Evolutionary conservation across 2,113 vertebrate species (phyloP).

Genomic region (Spermophilus dauricus): DNA sequence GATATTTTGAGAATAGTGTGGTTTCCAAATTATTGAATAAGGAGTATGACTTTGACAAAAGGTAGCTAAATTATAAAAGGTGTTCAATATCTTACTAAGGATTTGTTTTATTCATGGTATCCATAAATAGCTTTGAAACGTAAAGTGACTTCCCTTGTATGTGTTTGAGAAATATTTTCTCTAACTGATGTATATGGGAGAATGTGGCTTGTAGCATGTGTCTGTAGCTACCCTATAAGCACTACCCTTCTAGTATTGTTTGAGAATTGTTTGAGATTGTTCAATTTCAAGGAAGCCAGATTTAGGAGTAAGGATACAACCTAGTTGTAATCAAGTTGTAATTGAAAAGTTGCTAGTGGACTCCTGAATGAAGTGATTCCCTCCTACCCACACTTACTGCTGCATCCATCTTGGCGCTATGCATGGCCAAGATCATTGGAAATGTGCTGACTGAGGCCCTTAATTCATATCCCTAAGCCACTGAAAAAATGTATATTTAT

Average conservation of each 20-base stretch:
- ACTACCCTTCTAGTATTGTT: background rate
- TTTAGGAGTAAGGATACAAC: background rate
- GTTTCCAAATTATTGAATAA: background rate
- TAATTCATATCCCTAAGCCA: background rate
- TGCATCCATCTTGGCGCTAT: background rate
- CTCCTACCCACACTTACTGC: background rate
- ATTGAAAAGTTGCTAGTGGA: background rate
- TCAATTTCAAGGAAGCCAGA: background rate
- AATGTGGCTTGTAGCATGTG: background rate
- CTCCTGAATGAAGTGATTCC: background rate
- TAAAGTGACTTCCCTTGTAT: background rate
- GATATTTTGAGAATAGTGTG: constrained; percentile 1
- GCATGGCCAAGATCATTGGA: background rate
- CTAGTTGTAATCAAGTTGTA: background rate
- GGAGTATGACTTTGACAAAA: background rate
- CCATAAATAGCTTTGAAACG: background rate
- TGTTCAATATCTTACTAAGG: background rate
- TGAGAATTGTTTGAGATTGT: background rate
- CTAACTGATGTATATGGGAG: background rate
- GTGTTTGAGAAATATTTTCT: background rate
- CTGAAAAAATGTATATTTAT: background rate
- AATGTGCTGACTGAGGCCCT: background rate
- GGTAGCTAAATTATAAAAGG: background rate
- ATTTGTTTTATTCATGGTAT: background rate
- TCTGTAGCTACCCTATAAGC: background rate